Conservation (phyloP, 92 coral and sea anemone species). For the Pocillopora grandis region DNA sequence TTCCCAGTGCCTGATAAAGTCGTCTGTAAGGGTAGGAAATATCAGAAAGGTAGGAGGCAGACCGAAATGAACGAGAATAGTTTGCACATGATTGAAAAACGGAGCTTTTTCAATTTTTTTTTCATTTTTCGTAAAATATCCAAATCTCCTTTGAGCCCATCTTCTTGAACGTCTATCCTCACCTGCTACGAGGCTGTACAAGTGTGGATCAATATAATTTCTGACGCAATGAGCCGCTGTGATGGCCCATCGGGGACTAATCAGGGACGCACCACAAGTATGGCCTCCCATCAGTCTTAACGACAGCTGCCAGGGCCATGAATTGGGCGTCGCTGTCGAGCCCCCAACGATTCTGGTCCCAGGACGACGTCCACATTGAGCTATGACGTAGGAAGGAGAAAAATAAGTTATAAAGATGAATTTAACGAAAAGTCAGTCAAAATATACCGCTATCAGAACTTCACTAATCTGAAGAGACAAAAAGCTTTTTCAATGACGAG, state of each 20-base stretch:
- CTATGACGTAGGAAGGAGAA: neutral
- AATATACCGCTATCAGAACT: no score
- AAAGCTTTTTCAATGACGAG: no score
- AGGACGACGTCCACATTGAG: constrained; percentile 53
- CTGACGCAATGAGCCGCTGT: constrained; percentile 68
- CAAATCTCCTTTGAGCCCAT: no score
- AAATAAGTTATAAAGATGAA: neutral
- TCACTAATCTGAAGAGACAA: no score
- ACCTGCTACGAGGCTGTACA: constrained; percentile 63
- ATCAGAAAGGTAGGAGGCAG: no score
- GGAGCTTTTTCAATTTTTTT: no score
- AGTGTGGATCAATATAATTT: constrained; percentile 11
- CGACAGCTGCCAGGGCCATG: constrained; percentile 73
- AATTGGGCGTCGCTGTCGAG: constrained; percentile 48
- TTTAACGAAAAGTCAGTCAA: neutral
- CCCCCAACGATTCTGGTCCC: constrained; percentile 55
- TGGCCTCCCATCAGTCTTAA: constrained; percentile 38
- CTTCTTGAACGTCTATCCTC: neutral
- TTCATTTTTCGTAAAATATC: no score
- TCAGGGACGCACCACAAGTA: constrained; percentile 70
- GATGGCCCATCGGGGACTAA: constrained; percentile 59
- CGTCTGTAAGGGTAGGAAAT: no score
- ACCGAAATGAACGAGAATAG: no score
- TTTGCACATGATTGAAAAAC: no score
- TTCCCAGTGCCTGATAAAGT: no score